These are phyloP conservation scores for Calosoma granatense DNA, from an alignment of 1,140 invertebrate species.

Conservation along the genomic window DNA sequence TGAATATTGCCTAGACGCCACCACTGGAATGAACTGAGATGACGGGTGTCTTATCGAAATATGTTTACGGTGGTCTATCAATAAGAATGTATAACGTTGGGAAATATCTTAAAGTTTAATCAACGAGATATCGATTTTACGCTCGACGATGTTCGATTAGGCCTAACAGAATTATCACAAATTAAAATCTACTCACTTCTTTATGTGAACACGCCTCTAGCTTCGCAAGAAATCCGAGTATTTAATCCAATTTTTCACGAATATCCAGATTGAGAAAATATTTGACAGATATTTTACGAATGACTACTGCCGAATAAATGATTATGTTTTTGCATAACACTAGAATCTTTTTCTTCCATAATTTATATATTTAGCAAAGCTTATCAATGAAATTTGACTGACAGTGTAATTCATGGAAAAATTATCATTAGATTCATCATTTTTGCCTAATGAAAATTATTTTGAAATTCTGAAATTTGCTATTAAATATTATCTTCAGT, in stretches of 20 bases:
- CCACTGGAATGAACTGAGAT: too few relatives aligned
- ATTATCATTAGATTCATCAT: too few relatives aligned
- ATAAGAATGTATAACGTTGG: conserved; percentile 1
- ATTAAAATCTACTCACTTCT: not conserved
- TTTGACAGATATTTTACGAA: conserved; percentile 3
- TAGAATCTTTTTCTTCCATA: too few relatives aligned
- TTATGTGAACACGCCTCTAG: not conserved
- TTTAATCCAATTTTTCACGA: not conserved
- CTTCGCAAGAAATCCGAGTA: too few relatives aligned
- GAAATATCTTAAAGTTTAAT: not conserved
- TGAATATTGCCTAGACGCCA: too few relatives aligned
- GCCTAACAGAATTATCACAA: not conserved
- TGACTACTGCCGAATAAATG: not conserved
- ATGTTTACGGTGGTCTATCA: not conserved
- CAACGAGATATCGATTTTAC: conserved; percentile 6
- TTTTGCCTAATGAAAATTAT: too few relatives aligned
- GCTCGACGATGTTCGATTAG: not conserved
- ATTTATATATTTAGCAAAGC: too few relatives aligned
- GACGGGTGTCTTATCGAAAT: not conserved
- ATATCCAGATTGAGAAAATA: not conserved
- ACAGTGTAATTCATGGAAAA: too few relatives aligned
- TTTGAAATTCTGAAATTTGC: not conserved
- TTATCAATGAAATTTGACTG: too few relatives aligned
- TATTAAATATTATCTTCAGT: not conserved
- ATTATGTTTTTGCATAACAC: not conserved